Evolutionary conservation across 2,888 invertebrate genomes (phyloP), one percentile per base, ranked within the genome.

Genomic region (Thereva unica): DNA sequence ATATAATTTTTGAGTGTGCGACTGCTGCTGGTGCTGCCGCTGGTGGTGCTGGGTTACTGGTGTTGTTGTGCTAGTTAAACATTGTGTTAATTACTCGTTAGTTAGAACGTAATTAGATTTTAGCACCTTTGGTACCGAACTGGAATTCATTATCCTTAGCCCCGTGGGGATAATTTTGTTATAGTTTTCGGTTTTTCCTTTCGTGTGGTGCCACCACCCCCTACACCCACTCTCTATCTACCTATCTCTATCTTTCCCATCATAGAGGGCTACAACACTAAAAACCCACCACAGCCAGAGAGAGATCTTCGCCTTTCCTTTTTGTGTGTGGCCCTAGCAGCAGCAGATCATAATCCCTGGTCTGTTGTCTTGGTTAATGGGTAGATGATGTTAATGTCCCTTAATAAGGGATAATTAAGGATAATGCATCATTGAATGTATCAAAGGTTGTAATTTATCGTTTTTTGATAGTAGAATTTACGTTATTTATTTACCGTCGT

Each of bases 331-430:
- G n/a, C 23, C 23, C 23, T 2, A 23, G n/a, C n/a, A n/a, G n/a
- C 2, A 23, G 23, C 23, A 23, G 23, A 23, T 23, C 23, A 23
- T 23, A 23, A 23, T 23, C 23, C 23, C 23, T 23, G 23, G 23
- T 59, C 37, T 10, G 49, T 47, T 56, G 56, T 8, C 47, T 47
- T 61, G 59, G 59, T 63, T 68, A 68, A 68, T 68, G 68, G 66
- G 42, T 68, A 64, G 63, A 68, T 64, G 64, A 63, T 66, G 64
- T 66, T 68, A 68, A 68, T 68, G 47, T 66, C 54, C 61, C 61
- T 50, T 66, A 68, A 68, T 66, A 52, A 64, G 56, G 53, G 64
- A 64, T 68, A 68, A 68, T 68, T 68, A 66, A 50, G 68, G 68
- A 68, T 66, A 66, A 68, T 68, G 57, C 37, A 55, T 66, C 56